Evolutionary conservation across 2,113 vertebrate genomes (phyloP).

Genomic region (Anarhynchus alexandrinus): DNA sequence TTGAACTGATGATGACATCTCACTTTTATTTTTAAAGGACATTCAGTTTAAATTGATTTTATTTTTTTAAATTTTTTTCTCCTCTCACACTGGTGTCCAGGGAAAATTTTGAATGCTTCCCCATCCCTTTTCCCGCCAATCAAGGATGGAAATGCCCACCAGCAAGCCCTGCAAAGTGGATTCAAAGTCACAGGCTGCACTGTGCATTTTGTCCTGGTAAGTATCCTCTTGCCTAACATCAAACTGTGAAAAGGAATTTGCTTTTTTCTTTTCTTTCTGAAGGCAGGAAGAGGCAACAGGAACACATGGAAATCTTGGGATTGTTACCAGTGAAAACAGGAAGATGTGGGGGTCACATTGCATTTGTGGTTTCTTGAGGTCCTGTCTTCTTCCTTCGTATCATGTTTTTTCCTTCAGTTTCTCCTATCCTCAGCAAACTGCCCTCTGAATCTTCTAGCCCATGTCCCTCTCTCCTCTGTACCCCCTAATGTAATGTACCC

Average conservation of each 20-base stretch:
- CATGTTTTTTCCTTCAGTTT: neutral
- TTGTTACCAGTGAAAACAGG: neutral
- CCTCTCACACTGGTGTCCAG: conserved; percentile 51
- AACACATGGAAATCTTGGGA: neutral
- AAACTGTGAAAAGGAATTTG: neutral
- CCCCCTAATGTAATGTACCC: neutral
- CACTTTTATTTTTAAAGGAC: neutral
- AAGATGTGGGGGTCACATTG: neutral
- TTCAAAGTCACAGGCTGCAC: conserved; percentile 78
- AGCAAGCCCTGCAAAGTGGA: conserved; percentile 75
- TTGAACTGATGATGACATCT: neutral
- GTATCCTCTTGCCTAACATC: conserved; percentile 5
- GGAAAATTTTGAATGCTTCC: conserved; percentile 85
- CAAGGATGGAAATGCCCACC: conserved; percentile 76
- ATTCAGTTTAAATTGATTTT: neutral
- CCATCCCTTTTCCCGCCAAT: conserved; percentile 80
- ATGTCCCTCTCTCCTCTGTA: fast-evolving
- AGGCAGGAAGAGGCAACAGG: neutral
- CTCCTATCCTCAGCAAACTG: neutral
- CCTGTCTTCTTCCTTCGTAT: neutral
- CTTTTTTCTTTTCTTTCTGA: neutral
- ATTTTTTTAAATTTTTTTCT: neutral
- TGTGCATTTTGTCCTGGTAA: conserved; percentile 87
- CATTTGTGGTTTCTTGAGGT: neutral
- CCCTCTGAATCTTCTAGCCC: neutral